A percentile compares a stretch with the other conserved stretches of the same genome.
Conservation (phyloP, 2,888 invertebrate species). For the Pegoplata infirma region DNA sequence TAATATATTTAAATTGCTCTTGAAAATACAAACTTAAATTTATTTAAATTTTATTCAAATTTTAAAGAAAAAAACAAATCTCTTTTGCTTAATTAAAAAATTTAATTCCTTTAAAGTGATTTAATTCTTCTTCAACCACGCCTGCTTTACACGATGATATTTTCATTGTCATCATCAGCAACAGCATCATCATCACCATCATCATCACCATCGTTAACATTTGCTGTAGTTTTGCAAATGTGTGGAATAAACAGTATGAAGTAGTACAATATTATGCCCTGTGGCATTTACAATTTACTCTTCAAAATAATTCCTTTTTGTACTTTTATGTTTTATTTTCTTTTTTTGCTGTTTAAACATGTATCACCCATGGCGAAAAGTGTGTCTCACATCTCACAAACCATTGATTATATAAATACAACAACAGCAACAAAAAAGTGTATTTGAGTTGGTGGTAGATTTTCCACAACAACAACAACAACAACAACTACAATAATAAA, state of each 20-base stretch:
- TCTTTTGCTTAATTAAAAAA: background rate
- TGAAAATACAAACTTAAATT: no score
- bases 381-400: slow-evolving; percentile 48
- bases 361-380: slow-evolving; percentile 52
- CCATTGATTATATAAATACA: slow-evolving; percentile 2
- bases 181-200: background rate
- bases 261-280: slow-evolving; percentile 35
- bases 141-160: background rate
- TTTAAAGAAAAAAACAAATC: no score
- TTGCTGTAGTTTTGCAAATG: background rate
- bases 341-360: slow-evolving; percentile 18
- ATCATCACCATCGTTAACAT: background rate
- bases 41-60: no score
- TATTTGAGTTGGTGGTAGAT: background rate
- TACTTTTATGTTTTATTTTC: slow-evolving; percentile 27
- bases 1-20: no score
- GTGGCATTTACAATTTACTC: slow-evolving; percentile 38
- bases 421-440: background rate
- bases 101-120: background rate
- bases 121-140: background rate
- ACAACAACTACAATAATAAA: background rate
- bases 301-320: slow-evolving; percentile 32
- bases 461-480: background rate
- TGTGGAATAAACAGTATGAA: background rate
- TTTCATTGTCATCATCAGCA: background rate